A percentile compares a stretch with the other conserved stretches of the same genome.
Conservation (phyloP, 2,797 vertebrate genomes). For the Sitta carolinensis region DNA sequence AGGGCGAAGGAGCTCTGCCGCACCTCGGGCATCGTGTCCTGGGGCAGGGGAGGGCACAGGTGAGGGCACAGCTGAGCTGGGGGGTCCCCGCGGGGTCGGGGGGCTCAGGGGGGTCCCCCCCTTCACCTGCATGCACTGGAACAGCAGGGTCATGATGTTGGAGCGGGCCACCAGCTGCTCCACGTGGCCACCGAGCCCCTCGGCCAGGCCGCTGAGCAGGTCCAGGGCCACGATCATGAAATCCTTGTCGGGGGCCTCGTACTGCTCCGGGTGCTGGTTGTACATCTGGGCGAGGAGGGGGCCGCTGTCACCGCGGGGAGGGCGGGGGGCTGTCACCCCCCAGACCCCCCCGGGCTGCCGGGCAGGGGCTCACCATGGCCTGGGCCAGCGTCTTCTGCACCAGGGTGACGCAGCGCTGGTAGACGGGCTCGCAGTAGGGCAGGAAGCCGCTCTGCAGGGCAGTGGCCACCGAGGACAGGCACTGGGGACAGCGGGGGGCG, state of each 20-base stretch:
- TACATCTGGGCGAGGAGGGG: slow-evolving; percentile 89
- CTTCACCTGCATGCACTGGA: slow-evolving; percentile 93
- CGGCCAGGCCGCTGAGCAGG: slow-evolving; percentile 90
- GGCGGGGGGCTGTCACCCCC: too few species aligned
- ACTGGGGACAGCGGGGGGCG: slow-evolving; percentile 50
- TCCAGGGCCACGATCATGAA: slow-evolving; percentile 97
- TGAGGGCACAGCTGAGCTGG: not conserved
- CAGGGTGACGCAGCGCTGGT: slow-evolving; percentile 94
- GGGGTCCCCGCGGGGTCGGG: too few species aligned
- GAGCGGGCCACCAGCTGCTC: slow-evolving; percentile 90
- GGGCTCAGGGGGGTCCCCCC: accelerated
- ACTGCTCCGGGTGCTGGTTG: slow-evolving; percentile 92
- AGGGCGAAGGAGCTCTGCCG: slow-evolving; percentile 94
- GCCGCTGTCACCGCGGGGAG: not conserved
- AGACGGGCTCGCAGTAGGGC: slow-evolving; percentile 94
- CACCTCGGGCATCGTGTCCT: slow-evolving; percentile 95
- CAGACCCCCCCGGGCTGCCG: accelerated
- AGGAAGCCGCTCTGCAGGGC: slow-evolving; percentile 94
- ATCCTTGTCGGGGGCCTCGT: slow-evolving; percentile 93
- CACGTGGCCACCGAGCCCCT: slow-evolving; percentile 88
- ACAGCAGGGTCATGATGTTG: slow-evolving; percentile 93
- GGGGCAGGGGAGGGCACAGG: not conserved
- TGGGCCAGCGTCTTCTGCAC: slow-evolving; percentile 95
- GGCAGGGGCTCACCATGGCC: slow-evolving; percentile 83
- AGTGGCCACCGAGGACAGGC: slow-evolving; percentile 92